Base-by-base conservation (phyloP, 1,140 invertebrate species). In the Drosophila parvula region DNA sequence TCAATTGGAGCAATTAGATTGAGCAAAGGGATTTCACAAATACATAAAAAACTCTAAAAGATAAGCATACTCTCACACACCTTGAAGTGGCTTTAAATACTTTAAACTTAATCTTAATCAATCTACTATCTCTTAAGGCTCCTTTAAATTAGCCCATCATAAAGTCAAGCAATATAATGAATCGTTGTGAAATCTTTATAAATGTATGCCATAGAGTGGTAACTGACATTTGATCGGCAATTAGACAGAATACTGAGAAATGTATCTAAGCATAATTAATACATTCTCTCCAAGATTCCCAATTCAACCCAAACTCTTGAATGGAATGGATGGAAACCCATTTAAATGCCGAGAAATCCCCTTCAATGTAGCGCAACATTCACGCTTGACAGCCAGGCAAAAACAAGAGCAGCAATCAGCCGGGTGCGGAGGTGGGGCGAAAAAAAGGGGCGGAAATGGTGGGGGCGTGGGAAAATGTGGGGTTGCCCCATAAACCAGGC, bases 291-390 rank as follows among this genome's bases (percentile, higher is more conserved):
- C 5, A 34, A 60, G 28, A 36, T 53, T 5, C 22, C 18, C 40
- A 59, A 18, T 3, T 38, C 43, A 44, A 44, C 12, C 60, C 12
- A 14, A 41, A 1, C 14, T 12, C 14, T 11, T 14, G 8, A 61
- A 60, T 60, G 38, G 38, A 14, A 45, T 1, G 22, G 22, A 44
- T 58, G 53, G 53, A 81, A 64, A 57, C 61, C 65, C 61, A 76
- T 81, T 85, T 86, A 82, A 85, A 82, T 77, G 60, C 56, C 28
- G 12, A 47, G 44, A 88, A 88, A 78, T 88, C 79, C 79, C 70
- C 67, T 71, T 64, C 68, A 88, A 79, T 88, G 77, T 79, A 67
- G 77, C 73, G 45, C 71, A 55, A 63, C 62, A 45, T 62, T 70
- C 64, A 74, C 60, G 80, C 73, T 64, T 70, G 74, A 80, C 58